Evolutionary conservation across 1,140 invertebrate genomes (phyloP).

Genomic region (Spodoptera litura): DNA sequence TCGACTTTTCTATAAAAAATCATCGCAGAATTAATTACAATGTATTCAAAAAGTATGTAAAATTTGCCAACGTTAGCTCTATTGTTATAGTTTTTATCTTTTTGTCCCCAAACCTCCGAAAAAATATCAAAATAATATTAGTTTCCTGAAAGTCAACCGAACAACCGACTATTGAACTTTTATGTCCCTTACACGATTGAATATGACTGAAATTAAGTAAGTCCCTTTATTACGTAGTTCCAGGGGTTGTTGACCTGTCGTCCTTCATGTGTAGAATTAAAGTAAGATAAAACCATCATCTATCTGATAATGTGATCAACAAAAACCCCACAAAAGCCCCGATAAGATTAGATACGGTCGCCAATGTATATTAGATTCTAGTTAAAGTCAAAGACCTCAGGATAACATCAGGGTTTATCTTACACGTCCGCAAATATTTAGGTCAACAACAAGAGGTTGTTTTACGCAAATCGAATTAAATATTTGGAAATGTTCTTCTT

Average conservation of each 20-base stretch:
- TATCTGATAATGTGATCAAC: constrained; percentile 22
- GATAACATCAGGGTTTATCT: neutral
- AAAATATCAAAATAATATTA: too few species aligned
- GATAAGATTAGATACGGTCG: constrained; percentile 45
- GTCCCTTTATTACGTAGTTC: too few species aligned
- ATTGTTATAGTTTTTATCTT: too few species aligned
- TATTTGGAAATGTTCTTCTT: neutral
- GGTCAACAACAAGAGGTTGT: constrained; percentile 11
- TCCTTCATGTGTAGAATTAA: constrained; percentile 30
- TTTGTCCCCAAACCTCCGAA: too few species aligned
- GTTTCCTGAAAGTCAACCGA: too few species aligned
- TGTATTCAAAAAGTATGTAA: too few species aligned
- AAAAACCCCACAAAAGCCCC: constrained; percentile 17
- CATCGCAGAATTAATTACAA: too few species aligned
- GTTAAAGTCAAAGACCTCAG: constrained; percentile 20
- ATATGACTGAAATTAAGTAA: too few species aligned
- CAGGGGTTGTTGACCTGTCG: constrained; percentile 16
- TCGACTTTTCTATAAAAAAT: neutral
- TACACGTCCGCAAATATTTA: constrained; percentile 7
- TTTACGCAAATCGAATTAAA: neutral
- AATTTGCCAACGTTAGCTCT: too few species aligned
- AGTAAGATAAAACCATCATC: constrained; percentile 7
- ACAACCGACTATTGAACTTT: too few species aligned
- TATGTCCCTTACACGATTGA: too few species aligned
- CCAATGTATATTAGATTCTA: constrained; percentile 14